Evolutionary conservation across 2,113 vertebrate species (phyloP).

Genomic region (Salvelinus namaycush): DNA sequence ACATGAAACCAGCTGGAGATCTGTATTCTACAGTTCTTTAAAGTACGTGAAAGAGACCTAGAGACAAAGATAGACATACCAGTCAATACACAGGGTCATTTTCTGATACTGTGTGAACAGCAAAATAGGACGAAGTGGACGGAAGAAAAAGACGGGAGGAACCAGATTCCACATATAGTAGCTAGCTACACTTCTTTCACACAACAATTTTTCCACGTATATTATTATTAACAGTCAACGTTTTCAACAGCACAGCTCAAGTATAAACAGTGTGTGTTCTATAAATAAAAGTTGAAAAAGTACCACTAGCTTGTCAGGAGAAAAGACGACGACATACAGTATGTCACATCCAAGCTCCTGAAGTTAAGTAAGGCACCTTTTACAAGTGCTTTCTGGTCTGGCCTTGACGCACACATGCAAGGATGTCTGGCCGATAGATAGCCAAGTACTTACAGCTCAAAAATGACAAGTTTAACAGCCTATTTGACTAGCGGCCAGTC

Average conservation of each 20-base stretch:
- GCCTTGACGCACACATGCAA: neutral
- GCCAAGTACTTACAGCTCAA: slow-evolving; percentile 6
- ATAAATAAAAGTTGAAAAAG: neutral
- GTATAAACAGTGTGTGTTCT: neutral
- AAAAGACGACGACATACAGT: neutral
- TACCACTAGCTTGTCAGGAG: neutral
- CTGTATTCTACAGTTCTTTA: neutral
- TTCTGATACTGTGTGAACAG: neutral
- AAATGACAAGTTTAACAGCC: slow-evolving; percentile 4
- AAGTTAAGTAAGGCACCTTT: slow-evolving; percentile 1
- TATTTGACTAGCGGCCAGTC: slow-evolving; percentile 18
- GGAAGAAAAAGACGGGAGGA: neutral
- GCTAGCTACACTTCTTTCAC: neutral
- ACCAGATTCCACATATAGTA: neutral
- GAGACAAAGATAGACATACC: neutral
- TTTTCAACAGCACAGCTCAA: neutral
- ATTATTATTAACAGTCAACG: neutral
- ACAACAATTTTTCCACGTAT: neutral
- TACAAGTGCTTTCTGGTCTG: neutral
- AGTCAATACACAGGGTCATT: neutral
- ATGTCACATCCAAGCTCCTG: neutral
- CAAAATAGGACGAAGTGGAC: neutral
- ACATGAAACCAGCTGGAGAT: neutral
- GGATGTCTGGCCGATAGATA: slow-evolving; percentile 9
- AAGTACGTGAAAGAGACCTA: neutral